Percentiles rank a stretch among this genome's conserved stretches.
These are phyloP conservation scores for Ormyrus rosae DNA, from an alignment of 2,888 invertebrate species.

Conservation along the genomic window DNA sequence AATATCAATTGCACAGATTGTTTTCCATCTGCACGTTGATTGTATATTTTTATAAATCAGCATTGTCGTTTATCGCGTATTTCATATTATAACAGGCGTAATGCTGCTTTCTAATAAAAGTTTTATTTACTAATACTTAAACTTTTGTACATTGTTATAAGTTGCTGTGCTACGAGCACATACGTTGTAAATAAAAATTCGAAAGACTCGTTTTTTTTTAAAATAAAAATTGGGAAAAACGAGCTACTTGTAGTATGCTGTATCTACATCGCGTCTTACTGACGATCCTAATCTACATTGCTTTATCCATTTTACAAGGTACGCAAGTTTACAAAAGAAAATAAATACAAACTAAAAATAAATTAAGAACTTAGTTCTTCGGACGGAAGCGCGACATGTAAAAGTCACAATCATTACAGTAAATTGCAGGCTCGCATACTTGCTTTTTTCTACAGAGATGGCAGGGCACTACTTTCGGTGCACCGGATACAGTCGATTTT, in stretches of 20 bases:
- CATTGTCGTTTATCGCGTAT: constrained; percentile 23
- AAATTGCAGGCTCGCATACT: constrained; percentile 86
- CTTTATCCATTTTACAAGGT: constrained; percentile 43
- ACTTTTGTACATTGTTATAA: constrained; percentile 41
- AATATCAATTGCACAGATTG: constrained; percentile 23
- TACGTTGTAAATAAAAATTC: constrained; percentile 20
- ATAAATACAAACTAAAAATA: constrained; percentile 25
- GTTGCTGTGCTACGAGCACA: constrained; percentile 7
- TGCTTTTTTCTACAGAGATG: constrained; percentile 92
- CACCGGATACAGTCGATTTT: constrained; percentile 76
- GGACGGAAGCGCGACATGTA: constrained; percentile 92
- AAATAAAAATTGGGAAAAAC: constrained; percentile 21
- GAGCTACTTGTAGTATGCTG: not conserved
- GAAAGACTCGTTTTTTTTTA: not conserved
- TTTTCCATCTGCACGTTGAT: constrained; percentile 23
- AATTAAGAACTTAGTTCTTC: constrained; percentile 74
- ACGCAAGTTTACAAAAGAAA: constrained; percentile 38
- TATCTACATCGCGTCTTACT: constrained; percentile 22
- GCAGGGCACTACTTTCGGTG: constrained; percentile 83
- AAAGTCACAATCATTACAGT: constrained; percentile 94
- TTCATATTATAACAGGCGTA: constrained; percentile 30
- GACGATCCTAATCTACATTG: not conserved
- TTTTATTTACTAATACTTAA: constrained; percentile 17
- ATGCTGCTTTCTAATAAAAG: constrained; percentile 14
- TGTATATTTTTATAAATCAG: not conserved